phyloP scores from a whole-genome alignment of 2,113 vertebrate genomes.

The Colius striatus region DNA sequence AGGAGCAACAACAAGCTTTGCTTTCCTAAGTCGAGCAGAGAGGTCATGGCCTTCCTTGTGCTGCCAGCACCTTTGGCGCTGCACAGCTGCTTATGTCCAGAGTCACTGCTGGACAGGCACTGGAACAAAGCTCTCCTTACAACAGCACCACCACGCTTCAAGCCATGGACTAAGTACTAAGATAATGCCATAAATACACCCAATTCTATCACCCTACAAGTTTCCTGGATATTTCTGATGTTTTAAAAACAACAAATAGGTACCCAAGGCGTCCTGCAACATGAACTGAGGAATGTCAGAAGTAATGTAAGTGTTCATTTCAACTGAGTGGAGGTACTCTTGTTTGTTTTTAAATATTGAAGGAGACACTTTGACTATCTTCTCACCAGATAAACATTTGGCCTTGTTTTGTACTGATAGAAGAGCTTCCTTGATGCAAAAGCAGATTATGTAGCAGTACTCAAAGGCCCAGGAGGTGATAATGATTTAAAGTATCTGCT shows the following conservation, averaged over 20 bases:
- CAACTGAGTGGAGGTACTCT: background rate
- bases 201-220: background rate
- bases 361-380: conserved; percentile 49
- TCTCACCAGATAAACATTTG: conserved; percentile 55
- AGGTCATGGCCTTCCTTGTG: conserved; percentile 1
- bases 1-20: background rate
- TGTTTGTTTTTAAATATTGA: conserved; percentile 64
- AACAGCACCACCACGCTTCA: background rate
- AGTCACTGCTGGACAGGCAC: background rate
- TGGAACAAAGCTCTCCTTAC: accelerated
- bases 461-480: conserved; percentile 65
- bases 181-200: background rate
- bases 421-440: conserved; percentile 50
- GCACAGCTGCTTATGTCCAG: background rate
- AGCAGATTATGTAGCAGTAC: background rate
- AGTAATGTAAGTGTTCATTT: background rate
- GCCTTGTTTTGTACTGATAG: conserved; percentile 31
- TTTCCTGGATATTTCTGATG: background rate
- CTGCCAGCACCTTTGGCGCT: background rate
- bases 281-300: background rate
- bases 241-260: background rate
- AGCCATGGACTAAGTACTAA: background rate
- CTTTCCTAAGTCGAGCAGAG: background rate
- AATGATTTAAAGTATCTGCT: conserved; percentile 67
- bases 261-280: no score